Conservation (phyloP, 1,140 invertebrate genomes). For the Lethrus apterus region DNA sequence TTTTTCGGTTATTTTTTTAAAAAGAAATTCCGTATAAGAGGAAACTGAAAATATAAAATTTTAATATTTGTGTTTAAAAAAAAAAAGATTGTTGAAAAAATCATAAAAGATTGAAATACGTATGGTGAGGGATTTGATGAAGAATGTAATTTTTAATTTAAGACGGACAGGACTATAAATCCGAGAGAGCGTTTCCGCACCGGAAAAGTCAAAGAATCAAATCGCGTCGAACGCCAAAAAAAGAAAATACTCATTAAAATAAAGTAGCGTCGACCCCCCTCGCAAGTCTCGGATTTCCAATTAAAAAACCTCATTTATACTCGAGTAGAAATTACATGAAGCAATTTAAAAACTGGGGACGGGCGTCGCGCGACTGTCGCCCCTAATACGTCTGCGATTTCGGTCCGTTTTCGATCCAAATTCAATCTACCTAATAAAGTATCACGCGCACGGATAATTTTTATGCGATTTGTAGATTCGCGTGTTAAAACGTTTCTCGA, state of each 20-base stretch:
- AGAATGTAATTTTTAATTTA: no score
- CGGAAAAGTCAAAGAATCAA: no score
- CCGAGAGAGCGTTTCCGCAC: no score
- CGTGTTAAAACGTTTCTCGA: constrained; percentile 35
- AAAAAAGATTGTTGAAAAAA: no score
- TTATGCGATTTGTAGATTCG: constrained; percentile 37
- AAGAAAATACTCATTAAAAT: constrained; percentile 23
- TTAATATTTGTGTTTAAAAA: no score
- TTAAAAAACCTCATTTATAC: constrained; percentile 40
- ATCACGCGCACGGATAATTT: constrained; percentile 38
- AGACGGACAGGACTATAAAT: no score
- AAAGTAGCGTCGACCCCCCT: constrained; percentile 19
- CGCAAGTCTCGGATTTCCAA: constrained; percentile 31
- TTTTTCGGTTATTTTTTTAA: no score
- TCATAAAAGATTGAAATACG: no score
- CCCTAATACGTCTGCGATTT: constrained; percentile 17
- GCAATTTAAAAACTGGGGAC: constrained; percentile 33
- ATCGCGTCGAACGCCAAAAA: constrained; percentile 11
- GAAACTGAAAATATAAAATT: no score
- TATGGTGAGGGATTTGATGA: no score
- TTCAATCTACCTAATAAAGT: constrained; percentile 29
- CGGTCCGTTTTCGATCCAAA: constrained; percentile 17
- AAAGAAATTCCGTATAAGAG: no score
- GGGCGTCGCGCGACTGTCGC: constrained; percentile 3
- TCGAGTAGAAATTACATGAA: constrained; percentile 37